These are phyloP conservation scores for Mesoligia furuncula DNA, from an alignment of 2,888 invertebrate species.

Conservation along the genomic window DNA sequence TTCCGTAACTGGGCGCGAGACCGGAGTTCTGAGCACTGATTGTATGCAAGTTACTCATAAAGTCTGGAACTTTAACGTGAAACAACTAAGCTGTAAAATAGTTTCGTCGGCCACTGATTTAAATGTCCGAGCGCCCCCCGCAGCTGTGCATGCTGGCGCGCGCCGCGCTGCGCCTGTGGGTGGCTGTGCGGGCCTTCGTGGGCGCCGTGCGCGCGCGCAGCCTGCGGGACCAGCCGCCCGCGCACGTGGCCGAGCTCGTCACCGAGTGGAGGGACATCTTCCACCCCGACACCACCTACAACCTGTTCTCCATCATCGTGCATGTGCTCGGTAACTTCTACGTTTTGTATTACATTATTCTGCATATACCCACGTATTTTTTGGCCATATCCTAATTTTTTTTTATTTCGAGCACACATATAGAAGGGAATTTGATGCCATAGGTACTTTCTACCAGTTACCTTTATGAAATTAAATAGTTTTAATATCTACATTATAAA, in stretches of 20 bases:
- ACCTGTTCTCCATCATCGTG: conserved; percentile 82
- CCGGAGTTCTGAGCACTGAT: too few species aligned
- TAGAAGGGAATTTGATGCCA: background rate
- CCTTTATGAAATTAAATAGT: too few species aligned
- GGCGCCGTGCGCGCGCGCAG: too few species aligned
- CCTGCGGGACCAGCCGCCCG: conserved; percentile 59
- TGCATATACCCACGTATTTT: background rate
- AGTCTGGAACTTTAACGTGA: too few species aligned
- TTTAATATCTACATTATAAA: too few species aligned
- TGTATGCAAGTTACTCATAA: too few species aligned
- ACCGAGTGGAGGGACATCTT: conserved; percentile 95
- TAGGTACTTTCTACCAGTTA: background rate
- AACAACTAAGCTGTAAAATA: too few species aligned
- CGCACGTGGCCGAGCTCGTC: conserved; percentile 83
- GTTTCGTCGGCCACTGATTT: too few species aligned
- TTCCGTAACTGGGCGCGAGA: too few species aligned
- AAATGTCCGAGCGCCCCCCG: too few species aligned
- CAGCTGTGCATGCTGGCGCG: conserved; percentile 79
- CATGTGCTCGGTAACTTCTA: conserved; percentile 72
- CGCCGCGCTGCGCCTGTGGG: conserved; percentile 89
- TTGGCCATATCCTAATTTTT: too few species aligned
- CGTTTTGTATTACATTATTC: background rate
- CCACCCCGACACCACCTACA: conserved; percentile 90
- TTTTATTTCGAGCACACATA: background rate
- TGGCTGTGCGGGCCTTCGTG: background rate